phyloP scores from a whole-genome alignment of 2,113 vertebrate genomes.

The Muntiacus muntjak region DNA sequence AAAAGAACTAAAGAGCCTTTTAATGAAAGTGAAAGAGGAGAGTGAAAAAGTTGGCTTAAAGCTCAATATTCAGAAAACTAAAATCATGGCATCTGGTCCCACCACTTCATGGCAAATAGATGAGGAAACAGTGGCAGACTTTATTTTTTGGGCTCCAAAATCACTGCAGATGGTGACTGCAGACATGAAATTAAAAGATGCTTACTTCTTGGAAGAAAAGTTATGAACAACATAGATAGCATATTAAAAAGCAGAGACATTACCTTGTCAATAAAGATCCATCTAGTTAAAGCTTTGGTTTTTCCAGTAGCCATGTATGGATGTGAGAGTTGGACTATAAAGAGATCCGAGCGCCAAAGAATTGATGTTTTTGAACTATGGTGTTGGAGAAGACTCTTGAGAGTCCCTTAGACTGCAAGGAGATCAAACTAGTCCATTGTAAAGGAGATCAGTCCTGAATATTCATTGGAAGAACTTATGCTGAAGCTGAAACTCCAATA shows the following conservation, averaged over 20 bases:
- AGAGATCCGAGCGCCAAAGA: fast-evolving
- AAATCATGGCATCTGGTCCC: not conserved
- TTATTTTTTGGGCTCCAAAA: not conserved
- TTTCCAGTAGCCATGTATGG: fast-evolving
- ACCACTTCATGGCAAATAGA: not conserved
- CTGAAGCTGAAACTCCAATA: not conserved
- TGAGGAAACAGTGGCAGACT: not conserved
- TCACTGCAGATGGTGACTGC: not conserved
- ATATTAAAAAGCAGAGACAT: not conserved
- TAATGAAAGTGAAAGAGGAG: not conserved
- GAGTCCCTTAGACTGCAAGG: not conserved
- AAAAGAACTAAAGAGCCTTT: not conserved
- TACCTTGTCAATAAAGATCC: not conserved
- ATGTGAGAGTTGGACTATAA: not conserved
- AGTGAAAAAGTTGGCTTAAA: not conserved
- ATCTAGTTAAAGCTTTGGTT: not conserved
- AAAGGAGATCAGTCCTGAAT: not conserved
- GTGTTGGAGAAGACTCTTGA: not conserved
- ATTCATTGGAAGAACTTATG: not conserved
- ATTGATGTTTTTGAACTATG: not conserved
- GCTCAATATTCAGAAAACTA: not conserved
- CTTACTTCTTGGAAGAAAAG: not conserved
- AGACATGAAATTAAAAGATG: not conserved
- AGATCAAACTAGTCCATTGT: not conserved
- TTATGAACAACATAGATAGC: not conserved